Conservation (phyloP, 2,888 invertebrate genomes). For the Agapostemon virescens region DNA sequence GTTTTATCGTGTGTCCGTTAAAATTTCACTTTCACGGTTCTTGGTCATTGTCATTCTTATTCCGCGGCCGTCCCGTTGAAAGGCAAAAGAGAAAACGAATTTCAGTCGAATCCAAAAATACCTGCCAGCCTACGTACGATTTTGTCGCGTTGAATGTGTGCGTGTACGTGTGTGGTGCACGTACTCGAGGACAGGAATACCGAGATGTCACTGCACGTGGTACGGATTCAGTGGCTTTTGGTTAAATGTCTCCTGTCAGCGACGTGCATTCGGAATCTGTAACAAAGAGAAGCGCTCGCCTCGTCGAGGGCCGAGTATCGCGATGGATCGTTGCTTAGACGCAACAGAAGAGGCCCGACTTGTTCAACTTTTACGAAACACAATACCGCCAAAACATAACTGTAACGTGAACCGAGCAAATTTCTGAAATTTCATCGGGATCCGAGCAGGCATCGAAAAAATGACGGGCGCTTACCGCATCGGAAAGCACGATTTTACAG, state of each 20-base stretch:
- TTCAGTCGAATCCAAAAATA: constrained; percentile 47
- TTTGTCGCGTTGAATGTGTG: constrained; percentile 41
- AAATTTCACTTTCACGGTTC: constrained; percentile 41
- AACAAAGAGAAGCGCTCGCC: constrained; percentile 49
- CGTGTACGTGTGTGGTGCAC: constrained; percentile 14
- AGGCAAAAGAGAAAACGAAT: constrained; percentile 38
- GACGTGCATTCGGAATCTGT: constrained; percentile 62
- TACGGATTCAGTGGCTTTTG: constrained; percentile 54
- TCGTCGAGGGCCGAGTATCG: not conserved
- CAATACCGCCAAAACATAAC: not conserved
- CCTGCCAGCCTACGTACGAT: constrained; percentile 26
- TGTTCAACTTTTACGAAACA: not conserved
- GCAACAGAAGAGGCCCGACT: not conserved
- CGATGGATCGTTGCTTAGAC: not conserved
- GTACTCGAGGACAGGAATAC: constrained; percentile 44
- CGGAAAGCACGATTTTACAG: not conserved
- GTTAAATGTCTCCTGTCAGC: constrained; percentile 66
- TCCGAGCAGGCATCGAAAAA: not conserved
- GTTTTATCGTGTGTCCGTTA: constrained; percentile 16
- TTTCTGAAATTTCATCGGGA: not conserved
- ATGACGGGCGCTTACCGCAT: not conserved
- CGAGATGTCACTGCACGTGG: constrained; percentile 43
- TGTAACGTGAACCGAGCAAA: not conserved
- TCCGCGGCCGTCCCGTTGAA: constrained; percentile 43
- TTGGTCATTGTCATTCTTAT: constrained; percentile 27